Conservation (phyloP, 35 echinoderm and acorn worm species). For the Heliocidaris tuberculata region DNA sequence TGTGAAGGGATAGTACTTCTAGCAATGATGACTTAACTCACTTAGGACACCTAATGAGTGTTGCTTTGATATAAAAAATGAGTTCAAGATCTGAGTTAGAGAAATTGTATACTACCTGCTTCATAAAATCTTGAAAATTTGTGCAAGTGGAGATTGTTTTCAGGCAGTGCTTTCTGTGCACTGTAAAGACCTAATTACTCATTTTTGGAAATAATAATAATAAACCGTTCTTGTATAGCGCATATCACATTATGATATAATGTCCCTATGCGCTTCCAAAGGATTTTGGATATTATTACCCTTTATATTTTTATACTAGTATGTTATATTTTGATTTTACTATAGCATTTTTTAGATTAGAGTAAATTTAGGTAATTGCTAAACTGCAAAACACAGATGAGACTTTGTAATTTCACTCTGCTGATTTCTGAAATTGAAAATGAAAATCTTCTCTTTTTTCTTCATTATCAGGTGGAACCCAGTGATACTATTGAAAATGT, state of each 20-base stretch:
- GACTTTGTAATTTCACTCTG: neutral
- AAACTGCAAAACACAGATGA: no score
- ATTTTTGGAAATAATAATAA: no score
- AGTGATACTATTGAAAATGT: slow-evolving; percentile 69
- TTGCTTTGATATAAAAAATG: neutral
- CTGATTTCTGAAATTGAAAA: neutral
- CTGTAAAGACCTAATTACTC: no score
- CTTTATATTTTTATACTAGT: no score
- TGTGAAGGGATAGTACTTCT: neutral
- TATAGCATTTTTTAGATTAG: no score
- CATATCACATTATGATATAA: no score
- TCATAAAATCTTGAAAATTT: neutral
- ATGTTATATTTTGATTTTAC: no score
- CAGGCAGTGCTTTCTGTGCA: neutral
- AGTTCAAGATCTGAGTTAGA: neutral
- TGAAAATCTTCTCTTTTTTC: neutral
- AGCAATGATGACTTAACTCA: slow-evolving; percentile 25
- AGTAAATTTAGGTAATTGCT: no score
- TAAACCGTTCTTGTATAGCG: no score
- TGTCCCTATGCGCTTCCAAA: no score
- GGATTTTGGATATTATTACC: no score
- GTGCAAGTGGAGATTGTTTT: neutral
- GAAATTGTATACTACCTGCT: neutral
- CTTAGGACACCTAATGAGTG: slow-evolving; percentile 7
- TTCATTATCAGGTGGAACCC: slow-evolving; percentile 55